These are phyloP conservation scores for Pogonomyrmex barbatus DNA, from an alignment of 1,140 invertebrate genomes.

Conservation along the genomic window DNA sequence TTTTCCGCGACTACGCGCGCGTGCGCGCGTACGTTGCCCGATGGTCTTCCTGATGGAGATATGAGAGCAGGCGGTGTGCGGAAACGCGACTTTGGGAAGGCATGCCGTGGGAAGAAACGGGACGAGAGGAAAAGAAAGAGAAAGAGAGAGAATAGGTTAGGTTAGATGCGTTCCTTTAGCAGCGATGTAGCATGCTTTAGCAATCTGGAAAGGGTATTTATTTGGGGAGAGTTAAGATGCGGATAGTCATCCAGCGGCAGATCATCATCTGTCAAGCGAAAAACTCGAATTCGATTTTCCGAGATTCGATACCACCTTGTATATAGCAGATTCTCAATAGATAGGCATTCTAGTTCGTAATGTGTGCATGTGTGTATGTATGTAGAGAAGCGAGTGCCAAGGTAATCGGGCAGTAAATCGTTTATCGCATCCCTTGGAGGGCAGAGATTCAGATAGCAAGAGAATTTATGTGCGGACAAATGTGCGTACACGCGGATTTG, in stretches of 20 bases:
- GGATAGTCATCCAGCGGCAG: not conserved
- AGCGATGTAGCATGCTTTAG: not conserved
- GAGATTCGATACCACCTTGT: not conserved
- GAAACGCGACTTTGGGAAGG: conserved; percentile 4
- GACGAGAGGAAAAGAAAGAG: not conserved
- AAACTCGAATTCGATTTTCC: not conserved
- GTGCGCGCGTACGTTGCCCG: conserved; percentile 20
- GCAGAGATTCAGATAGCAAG: not conserved
- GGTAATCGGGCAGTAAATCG: conserved; percentile 4
- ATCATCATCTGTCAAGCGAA: not conserved
- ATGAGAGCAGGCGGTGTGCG: not conserved
- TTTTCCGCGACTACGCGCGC: conserved; percentile 64
- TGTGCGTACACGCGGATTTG: too few relatives aligned
- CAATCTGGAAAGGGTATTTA: not conserved
- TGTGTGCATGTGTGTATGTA: too few relatives aligned
- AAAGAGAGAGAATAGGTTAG: not conserved
- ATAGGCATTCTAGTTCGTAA: not conserved
- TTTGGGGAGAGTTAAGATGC: not conserved
- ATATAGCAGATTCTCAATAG: not conserved
- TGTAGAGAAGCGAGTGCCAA: not conserved
- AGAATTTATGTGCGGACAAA: not conserved
- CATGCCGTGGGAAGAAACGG: not conserved
- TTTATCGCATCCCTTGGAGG: not conserved
- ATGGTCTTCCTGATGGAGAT: not conserved
- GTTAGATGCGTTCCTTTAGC: conserved; percentile 1